These are phyloP conservation scores for Ammodytes marinus DNA, from an alignment of 2,113 vertebrate genomes.

Conservation along the genomic window DNA sequence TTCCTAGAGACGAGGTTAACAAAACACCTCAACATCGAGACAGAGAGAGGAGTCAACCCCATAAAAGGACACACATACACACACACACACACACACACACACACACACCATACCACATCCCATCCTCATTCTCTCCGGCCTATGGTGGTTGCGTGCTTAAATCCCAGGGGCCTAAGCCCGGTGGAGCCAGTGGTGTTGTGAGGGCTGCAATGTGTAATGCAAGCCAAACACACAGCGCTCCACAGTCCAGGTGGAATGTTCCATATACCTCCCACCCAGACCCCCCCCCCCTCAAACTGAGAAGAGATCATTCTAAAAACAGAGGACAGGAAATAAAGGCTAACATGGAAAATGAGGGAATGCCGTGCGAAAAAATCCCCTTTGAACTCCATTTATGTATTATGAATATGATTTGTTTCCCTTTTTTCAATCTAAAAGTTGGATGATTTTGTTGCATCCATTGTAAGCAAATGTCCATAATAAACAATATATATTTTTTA, in stretches of 20 bases:
- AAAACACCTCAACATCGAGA: constrained; percentile 62
- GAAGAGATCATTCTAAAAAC: constrained; percentile 57
- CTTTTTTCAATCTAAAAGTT: background rate
- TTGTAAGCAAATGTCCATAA: too few relatives aligned
- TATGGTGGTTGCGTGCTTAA: constrained; percentile 63
- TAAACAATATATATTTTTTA: too few relatives aligned
- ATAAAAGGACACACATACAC: constrained; percentile 46
- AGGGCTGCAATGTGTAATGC: constrained; percentile 73
- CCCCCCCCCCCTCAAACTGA: constrained; percentile 30
- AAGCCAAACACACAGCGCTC: constrained; percentile 76
- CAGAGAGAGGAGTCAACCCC: constrained; percentile 54
- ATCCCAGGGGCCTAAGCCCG: constrained; percentile 75
- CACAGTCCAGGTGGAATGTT: constrained; percentile 75
- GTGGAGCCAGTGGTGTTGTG: constrained; percentile 79
- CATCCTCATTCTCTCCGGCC: constrained; percentile 50
- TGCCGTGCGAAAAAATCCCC: background rate
- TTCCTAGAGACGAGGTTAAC: constrained; percentile 72
- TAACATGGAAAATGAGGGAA: background rate
- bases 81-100: constrained; percentile 4
- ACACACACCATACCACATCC: constrained; percentile 43
- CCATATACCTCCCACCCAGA: constrained; percentile 54
- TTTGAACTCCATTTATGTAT: background rate
- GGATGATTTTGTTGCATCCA: background rate
- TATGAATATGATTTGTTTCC: background rate
- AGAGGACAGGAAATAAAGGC: constrained; percentile 43